phyloP scores from a whole-genome alignment of 2,888 invertebrate genomes.

The Adelphocoris suturalis region DNA sequence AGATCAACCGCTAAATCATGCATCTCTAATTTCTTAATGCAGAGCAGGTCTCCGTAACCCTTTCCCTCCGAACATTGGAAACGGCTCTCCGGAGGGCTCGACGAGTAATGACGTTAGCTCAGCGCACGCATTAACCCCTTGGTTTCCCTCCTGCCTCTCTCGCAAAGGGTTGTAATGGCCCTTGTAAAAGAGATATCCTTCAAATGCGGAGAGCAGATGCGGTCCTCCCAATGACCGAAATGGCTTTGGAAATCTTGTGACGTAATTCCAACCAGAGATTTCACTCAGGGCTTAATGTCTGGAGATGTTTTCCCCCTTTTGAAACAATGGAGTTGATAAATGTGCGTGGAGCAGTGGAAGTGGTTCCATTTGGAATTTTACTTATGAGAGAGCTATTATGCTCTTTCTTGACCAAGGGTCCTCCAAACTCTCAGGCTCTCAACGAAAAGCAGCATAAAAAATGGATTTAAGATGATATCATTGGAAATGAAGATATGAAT shows the following conservation, averaged over 20 bases:
- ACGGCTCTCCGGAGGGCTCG: conserved; percentile 63
- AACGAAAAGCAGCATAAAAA: too few species aligned
- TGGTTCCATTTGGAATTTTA: not conserved
- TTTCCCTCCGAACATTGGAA: conserved; percentile 6
- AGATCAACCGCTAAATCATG: conserved; percentile 70
- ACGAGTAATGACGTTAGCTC: conserved; percentile 67
- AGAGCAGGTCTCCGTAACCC: conserved; percentile 47
- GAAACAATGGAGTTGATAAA: conserved; percentile 29
- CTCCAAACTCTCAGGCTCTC: too few species aligned
- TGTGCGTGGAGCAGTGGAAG: not conserved
- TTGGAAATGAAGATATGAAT: too few species aligned
- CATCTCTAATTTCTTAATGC: conserved; percentile 70
- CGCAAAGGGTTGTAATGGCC: conserved; percentile 66
- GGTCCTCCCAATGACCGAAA: conserved; percentile 55
- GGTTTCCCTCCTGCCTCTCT: conserved; percentile 21
- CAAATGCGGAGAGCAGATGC: conserved; percentile 58
- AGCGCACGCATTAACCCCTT: conserved; percentile 65
- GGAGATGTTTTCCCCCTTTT: not conserved
- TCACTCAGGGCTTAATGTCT: conserved; percentile 20
- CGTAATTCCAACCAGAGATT: conserved; percentile 39
- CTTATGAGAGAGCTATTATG: not conserved
- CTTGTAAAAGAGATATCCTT: conserved; percentile 68
- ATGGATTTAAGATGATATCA: too few species aligned
- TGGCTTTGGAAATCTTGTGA: conserved; percentile 8
- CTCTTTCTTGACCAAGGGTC: not conserved